These are phyloP conservation scores for Potamilus streckersoni DNA, from an alignment of 1,140 invertebrate genomes.

Conservation along the genomic window DNA sequence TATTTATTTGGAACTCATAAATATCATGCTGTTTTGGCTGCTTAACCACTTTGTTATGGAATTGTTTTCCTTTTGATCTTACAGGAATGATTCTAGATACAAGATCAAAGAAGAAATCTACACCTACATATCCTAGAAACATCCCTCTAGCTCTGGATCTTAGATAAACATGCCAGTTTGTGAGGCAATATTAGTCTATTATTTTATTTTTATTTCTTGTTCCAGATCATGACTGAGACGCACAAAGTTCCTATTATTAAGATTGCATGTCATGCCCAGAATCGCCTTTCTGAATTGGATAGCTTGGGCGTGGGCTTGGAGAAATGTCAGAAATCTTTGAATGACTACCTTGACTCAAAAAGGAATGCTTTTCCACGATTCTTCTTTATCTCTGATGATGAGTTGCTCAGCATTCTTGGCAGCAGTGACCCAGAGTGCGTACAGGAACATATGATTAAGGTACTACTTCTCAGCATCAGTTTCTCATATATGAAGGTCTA, in stretches of 20 bases:
- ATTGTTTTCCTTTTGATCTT: too few species aligned
- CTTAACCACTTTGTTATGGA: too few species aligned
- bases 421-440: slow-evolving; percentile 82
- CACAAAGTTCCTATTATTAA: slow-evolving; percentile 82
- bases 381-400: slow-evolving; percentile 94
- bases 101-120: too few species aligned
- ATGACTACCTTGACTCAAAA: slow-evolving; percentile 89
- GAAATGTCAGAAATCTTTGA: slow-evolving; percentile 90
- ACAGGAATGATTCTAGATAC: too few species aligned
- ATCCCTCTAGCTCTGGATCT: too few species aligned
- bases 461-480: slow-evolving; percentile 49
- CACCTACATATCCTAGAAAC: too few species aligned
- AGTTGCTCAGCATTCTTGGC: slow-evolving; percentile 89
- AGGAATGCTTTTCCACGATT: slow-evolving; percentile 88
- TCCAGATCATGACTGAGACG: slow-evolving; percentile 85
- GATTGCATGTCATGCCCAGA: slow-evolving; percentile 78
- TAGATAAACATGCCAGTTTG: too few species aligned
- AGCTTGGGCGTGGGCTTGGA: slow-evolving; percentile 81
- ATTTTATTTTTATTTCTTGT: slow-evolving; percentile 27
- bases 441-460: slow-evolving; percentile 93
- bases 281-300: slow-evolving; percentile 81
- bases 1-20: too few species aligned
- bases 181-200: not conserved
- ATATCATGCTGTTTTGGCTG: too few species aligned
- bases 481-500: too few species aligned